A percentile compares a stretch with the other conserved stretches of the same genome.
These are phyloP conservation scores for Trachelipus rathkii DNA, from an alignment of 1,140 invertebrate genomes.

Conservation along the genomic window DNA sequence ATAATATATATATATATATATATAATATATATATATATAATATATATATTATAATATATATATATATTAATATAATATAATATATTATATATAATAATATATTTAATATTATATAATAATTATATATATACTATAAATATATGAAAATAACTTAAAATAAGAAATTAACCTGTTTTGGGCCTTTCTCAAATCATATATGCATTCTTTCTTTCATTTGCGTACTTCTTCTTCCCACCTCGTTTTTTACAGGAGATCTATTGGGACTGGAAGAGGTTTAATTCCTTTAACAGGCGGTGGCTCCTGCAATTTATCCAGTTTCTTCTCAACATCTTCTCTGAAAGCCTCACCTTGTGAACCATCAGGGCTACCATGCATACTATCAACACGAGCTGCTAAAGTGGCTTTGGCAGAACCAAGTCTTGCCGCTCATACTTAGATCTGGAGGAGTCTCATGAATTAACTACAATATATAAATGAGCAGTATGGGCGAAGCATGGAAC, in stretches of 20 bases:
- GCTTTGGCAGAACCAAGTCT: conserved; percentile 88
- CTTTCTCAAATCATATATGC: conserved; percentile 91
- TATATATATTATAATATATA: no score
- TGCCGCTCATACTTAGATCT: conserved; percentile 84
- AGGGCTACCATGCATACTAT: conserved; percentile 82
- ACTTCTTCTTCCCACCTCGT: conserved; percentile 92
- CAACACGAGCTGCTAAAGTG: conserved; percentile 88
- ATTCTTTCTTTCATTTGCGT: conserved; percentile 98
- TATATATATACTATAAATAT: no score
- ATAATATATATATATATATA: no score
- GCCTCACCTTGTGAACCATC: conserved; percentile 79
- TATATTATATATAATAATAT: no score
- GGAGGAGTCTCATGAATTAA: conserved; percentile 91
- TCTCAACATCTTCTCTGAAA: conserved; percentile 87
- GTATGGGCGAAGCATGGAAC: conserved; percentile 85
- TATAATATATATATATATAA: no score
- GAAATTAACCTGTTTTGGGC: conserved; percentile 68
- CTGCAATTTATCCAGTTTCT: conserved; percentile 88
- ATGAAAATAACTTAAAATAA: no score
- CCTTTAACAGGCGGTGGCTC: conserved; percentile 97
- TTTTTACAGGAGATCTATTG: conserved; percentile 95
- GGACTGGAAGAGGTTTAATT: conserved; percentile 90
- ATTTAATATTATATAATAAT: no score
- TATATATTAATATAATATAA: no score
- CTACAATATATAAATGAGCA: conserved; percentile 94